Percentiles rank a stretch among this genome's conserved stretches.
Conservation (phyloP, 2,113 vertebrate genomes). For the Gopherus flavomarginatus region DNA sequence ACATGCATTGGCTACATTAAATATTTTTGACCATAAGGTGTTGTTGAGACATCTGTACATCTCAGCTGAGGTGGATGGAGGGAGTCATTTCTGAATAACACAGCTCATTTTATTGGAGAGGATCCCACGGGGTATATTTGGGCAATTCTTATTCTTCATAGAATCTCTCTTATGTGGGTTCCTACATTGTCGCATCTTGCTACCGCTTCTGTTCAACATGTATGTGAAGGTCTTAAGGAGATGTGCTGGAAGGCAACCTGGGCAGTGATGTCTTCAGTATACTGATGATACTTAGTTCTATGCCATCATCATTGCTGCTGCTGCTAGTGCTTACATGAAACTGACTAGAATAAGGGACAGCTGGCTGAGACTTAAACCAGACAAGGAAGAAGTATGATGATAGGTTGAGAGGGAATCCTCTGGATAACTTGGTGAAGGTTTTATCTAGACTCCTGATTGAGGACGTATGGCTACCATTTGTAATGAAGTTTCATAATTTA, state of each 20-base stretch:
- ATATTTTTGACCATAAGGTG: not conserved
- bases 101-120: not conserved
- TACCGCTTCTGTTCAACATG: not conserved
- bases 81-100: not conserved
- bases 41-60: not conserved
- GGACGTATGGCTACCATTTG: not conserved
- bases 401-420: not conserved
- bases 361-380: not conserved
- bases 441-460: not conserved
- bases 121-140: not conserved
- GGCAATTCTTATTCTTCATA: not conserved
- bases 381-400: not conserved
- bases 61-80: not conserved
- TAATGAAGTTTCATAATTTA: not conserved
- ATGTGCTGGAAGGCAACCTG: not conserved
- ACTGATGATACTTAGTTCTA: not conserved
- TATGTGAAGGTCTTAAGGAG: not conserved
- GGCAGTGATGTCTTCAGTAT: not conserved
- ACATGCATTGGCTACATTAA: not conserved
- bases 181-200: accelerated
- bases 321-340: not conserved
- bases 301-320: not conserved
- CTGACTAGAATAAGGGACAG: not conserved
- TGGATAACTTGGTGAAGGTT: not conserved
- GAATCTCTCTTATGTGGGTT: not conserved